These are phyloP conservation scores for Trachops cirrhosus DNA, from an alignment of 2,797 vertebrate genomes.

Conservation along the genomic window DNA sequence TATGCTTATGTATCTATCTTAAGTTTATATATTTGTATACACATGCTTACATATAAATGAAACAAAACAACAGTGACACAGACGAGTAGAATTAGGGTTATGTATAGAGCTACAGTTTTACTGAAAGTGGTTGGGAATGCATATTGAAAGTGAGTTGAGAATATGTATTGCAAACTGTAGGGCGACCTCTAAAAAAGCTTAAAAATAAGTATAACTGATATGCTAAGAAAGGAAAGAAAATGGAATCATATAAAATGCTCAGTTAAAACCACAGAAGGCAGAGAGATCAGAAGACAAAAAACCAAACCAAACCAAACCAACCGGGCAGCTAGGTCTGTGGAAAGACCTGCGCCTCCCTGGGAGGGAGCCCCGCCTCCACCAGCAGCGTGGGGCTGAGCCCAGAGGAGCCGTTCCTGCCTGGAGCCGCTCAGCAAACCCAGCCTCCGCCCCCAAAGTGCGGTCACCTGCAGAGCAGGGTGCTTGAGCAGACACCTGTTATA, in stretches of 20 bases:
- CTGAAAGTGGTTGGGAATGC: not conserved
- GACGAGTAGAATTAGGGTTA: not conserved
- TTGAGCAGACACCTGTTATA: accelerated
- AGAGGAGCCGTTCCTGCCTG: no score
- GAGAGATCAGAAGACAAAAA: not conserved
- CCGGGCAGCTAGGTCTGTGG: no score
- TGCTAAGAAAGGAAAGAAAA: not conserved
- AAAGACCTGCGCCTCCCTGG: not conserved
- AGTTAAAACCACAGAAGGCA: not conserved
- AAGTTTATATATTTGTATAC: not conserved
- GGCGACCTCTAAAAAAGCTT: not conserved
- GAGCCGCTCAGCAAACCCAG: not conserved
- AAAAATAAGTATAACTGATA: not conserved
- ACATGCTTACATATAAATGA: not conserved
- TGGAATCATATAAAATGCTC: not conserved
- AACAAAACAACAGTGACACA: not conserved
- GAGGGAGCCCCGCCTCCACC: not conserved
- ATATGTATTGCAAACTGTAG: not conserved
- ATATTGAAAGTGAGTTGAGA: not conserved
- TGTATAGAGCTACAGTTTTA: not conserved
- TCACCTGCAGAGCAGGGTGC: not conserved
- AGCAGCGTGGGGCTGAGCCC: no score
- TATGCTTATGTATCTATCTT: no score
- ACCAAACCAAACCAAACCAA: not conserved
- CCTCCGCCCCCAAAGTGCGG: no score